A percentile compares a stretch with the other conserved stretches of the same genome.
These are phyloP conservation scores for Phoxinus phoxinus DNA, from an alignment of 2,113 vertebrate genomes.

Conservation along the genomic window DNA sequence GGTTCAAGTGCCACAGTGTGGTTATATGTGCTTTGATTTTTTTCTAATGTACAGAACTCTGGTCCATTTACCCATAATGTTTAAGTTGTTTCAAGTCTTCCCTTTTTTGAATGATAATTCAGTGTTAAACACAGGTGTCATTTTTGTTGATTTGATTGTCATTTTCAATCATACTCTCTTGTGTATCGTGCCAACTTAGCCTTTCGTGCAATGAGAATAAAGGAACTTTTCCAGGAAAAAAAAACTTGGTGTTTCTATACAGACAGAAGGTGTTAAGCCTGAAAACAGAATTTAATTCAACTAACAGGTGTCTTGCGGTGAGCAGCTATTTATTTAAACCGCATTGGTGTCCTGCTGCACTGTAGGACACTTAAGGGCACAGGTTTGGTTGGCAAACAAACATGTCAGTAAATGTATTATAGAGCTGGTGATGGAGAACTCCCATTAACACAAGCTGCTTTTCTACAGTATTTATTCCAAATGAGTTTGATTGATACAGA, in stretches of 20 bases:
- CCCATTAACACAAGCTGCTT: neutral
- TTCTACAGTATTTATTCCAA: neutral
- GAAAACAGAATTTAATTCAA: neutral
- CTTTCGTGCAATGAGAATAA: slow-evolving; percentile 25
- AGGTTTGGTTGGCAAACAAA: slow-evolving; percentile 2
- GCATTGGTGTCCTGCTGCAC: neutral
- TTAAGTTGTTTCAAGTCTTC: neutral
- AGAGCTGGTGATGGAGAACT: neutral
- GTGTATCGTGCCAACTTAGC: slow-evolving; percentile 9
- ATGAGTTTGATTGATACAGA: slow-evolving; percentile 1
- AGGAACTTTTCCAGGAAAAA: neutral
- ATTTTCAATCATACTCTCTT: neutral
- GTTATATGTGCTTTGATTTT: neutral
- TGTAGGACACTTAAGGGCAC: neutral
- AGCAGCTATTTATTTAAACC: neutral
- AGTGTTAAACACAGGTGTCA: neutral
- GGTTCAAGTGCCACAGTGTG: slow-evolving; percentile 3
- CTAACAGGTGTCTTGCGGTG: slow-evolving; percentile 27
- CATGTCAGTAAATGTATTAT: neutral
- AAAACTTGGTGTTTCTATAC: neutral
- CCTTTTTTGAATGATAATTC: neutral
- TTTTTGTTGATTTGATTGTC: neutral
- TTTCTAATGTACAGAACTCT: slow-evolving; percentile 6
- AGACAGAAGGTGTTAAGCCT: neutral
- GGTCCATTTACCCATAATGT: neutral